A percentile compares a stretch with the other conserved stretches of the same genome.
Evolutionary conservation across 2,113 vertebrate genomes (phyloP).

Genomic region (Campylomormyrus numenius): DNA sequence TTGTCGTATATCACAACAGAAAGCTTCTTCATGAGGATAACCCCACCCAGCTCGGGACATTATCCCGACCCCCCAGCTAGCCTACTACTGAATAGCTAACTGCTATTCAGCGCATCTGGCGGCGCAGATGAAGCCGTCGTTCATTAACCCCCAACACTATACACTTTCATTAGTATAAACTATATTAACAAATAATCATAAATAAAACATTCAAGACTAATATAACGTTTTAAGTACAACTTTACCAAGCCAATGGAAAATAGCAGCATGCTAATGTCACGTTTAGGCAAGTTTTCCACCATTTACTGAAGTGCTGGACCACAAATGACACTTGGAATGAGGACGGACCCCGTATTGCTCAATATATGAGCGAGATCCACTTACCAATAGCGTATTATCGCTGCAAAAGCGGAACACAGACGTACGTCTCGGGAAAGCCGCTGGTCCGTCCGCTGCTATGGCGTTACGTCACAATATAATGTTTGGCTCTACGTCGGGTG

Average conservation of each 20-base stretch:
- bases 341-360: neutral
- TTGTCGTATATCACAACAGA: neutral
- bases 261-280: neutral
- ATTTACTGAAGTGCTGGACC: neutral
- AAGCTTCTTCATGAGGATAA: neutral
- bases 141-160: neutral
- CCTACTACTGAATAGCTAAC: neutral
- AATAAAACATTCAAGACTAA: neutral
- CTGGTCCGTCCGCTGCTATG: neutral
- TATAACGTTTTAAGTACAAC: neutral
- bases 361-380: neutral
- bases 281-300: neutral
- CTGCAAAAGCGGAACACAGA: neutral
- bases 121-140: neutral
- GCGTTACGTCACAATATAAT: neutral
- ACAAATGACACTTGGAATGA: neutral
- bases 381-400: neutral
- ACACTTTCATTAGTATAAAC: neutral
- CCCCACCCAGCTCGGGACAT: neutral
- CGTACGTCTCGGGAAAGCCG: neutral
- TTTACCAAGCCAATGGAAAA: neutral
- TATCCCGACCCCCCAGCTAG: neutral
- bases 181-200: neutral
- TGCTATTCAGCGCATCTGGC: neutral
- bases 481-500: neutral